Percentiles rank a stretch among this genome's conserved stretches.
phyloP scores from a whole-genome alignment of 35 echinoderm and acorn worm species.

The Apostichopus californicus region DNA sequence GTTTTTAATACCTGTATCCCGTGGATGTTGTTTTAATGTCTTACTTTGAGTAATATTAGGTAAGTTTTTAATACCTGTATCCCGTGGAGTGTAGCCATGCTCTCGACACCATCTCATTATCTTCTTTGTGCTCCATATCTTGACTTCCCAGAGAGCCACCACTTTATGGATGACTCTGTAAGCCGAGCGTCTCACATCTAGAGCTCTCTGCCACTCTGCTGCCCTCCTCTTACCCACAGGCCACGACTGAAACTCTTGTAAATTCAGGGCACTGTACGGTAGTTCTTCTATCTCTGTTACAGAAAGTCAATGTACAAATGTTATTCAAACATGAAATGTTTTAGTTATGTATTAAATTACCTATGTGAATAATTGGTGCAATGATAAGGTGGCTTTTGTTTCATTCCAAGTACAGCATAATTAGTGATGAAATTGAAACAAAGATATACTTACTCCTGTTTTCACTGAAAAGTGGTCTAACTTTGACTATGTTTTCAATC shows the following conservation, averaged over 20 bases:
- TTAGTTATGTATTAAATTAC: no score
- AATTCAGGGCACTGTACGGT: slow-evolving; percentile 76
- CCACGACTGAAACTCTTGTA: slow-evolving; percentile 86
- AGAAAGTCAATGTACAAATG: neutral
- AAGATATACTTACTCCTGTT: slow-evolving; percentile 73
- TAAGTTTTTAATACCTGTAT: neutral
- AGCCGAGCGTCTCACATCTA: slow-evolving; percentile 62
- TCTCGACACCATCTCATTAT: slow-evolving; percentile 85
- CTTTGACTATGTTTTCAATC: slow-evolving; percentile 66
- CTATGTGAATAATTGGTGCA: no score
- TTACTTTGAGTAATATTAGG: no score
- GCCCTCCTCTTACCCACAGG: slow-evolving; percentile 76
- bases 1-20: slow-evolving; percentile 39
- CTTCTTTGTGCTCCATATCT: slow-evolving; percentile 80
- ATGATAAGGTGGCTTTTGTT: no score
- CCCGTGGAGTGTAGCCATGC: slow-evolving; percentile 82
- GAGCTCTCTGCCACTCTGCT: slow-evolving; percentile 89
- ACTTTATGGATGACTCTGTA: slow-evolving; percentile 49
- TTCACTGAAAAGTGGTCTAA: slow-evolving; percentile 75
- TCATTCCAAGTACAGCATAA: no score
- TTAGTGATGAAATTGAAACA: no score
- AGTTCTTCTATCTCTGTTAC: slow-evolving; percentile 71
- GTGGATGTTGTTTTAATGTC: no score
- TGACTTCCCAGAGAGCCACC: slow-evolving; percentile 45
- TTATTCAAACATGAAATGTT: neutral